phyloP scores from a whole-genome alignment of 2,888 invertebrate species.

The Xestia sexstrigata region DNA sequence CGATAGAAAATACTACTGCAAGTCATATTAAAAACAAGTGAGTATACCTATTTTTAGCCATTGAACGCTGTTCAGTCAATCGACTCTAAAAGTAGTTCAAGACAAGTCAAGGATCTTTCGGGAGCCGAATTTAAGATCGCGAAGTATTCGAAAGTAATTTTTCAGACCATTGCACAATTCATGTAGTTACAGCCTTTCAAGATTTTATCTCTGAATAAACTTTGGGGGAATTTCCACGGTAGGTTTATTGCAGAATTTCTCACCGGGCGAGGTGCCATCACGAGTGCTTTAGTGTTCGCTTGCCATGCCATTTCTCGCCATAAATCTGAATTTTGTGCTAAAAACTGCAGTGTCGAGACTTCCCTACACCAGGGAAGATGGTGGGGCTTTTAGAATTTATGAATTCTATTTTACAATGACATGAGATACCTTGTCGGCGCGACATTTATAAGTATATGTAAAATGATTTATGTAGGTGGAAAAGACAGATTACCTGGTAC shows the following conservation, averaged over 20 bases:
- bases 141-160: conserved; percentile 67
- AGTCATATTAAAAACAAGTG: neutral
- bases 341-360: conserved; percentile 58
- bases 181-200: conserved; percentile 56
- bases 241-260: conserved; percentile 67
- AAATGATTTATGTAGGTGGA: conserved; percentile 15
- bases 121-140: conserved; percentile 26
- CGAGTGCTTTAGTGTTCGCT: conserved; percentile 64
- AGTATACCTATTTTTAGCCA: neutral
- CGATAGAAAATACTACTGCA: neutral
- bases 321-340: conserved; percentile 70
- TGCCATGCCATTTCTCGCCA: conserved; percentile 73
- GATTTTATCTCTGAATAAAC: conserved; percentile 67
- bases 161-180: conserved; percentile 66
- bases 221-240: conserved; percentile 65
- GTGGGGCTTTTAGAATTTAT: conserved; percentile 37
- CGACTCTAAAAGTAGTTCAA: conserved; percentile 10
- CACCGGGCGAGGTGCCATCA: conserved; percentile 66
- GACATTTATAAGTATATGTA: neutral
- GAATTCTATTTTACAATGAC: conserved; percentile 18
- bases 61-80: conserved; percentile 4
- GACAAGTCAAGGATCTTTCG: conserved; percentile 12
- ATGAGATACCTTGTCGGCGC: neutral
- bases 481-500: neutral
- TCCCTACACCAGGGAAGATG: conserved; percentile 30